Conservation (phyloP, 2,888 invertebrate species). For the Parnassius orleans region DNA sequence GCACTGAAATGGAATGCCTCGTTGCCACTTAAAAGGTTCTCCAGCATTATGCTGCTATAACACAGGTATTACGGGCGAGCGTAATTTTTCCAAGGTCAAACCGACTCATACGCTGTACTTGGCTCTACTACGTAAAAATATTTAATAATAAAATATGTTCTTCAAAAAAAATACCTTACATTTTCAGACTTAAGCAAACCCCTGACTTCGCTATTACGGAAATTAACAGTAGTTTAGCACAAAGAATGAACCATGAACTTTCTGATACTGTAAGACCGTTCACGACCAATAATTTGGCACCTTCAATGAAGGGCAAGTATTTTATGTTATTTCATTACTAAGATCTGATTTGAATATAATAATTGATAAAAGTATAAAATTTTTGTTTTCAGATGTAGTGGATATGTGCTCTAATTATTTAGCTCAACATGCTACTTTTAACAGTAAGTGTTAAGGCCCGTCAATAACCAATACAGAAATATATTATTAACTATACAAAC, state of each 20-base stretch:
- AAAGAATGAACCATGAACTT: constrained; percentile 46
- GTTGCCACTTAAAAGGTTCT: no score
- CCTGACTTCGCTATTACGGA: constrained; percentile 49
- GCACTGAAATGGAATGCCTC: neutral
- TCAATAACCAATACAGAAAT: no score
- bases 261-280: constrained; percentile 38
- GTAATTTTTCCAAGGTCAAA: no score
- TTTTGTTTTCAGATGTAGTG: constrained; percentile 52
- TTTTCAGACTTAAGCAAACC: constrained; percentile 51
- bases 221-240: constrained; percentile 43
- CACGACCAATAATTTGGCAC: constrained; percentile 46
- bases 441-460: constrained; percentile 48
- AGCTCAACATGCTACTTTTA: constrained; percentile 60
- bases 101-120: no score
- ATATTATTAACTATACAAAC: no score
- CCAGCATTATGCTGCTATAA: no score
- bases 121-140: no score
- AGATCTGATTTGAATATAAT: neutral
- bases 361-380: constrained; percentile 2
- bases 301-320: constrained; percentile 49
- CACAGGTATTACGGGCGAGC: no score
- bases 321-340: neutral
- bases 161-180: neutral
- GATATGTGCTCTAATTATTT: constrained; percentile 59
- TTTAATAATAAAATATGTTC: neutral